Percentiles rank a stretch among this genome's conserved stretches.
Evolutionary conservation across 2,797 vertebrate genomes (phyloP).

Genomic region (Tokudaia muenninki): DNA sequence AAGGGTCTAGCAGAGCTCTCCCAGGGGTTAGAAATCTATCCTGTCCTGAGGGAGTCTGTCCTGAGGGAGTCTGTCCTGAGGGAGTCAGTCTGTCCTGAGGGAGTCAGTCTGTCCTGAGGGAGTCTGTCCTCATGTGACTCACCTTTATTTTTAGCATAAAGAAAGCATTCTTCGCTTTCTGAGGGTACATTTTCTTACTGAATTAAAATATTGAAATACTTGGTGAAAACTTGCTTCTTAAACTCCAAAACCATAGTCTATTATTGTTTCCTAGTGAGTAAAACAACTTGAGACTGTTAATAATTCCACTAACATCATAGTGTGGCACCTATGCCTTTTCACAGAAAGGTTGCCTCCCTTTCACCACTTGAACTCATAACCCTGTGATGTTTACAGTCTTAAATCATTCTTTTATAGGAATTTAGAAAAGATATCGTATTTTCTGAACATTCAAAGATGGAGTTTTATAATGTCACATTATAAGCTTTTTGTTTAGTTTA

Average conservation of each 20-base stretch:
- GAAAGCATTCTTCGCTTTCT: neutral
- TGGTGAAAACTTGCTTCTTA: neutral
- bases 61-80: neutral
- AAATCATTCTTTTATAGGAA: slow-evolving; percentile 41
- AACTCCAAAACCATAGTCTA: neutral
- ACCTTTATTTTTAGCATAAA: neutral
- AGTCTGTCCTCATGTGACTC: neutral
- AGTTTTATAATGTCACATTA: neutral
- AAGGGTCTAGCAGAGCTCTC: neutral
- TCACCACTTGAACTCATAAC: neutral
- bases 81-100: neutral
- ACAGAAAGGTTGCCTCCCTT: neutral
- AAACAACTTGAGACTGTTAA: neutral
- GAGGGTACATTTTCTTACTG: neutral
- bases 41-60: neutral
- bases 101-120: neutral
- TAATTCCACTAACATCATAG: neutral
- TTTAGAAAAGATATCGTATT: slow-evolving; percentile 14
- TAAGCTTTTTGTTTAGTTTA: slow-evolving; percentile 16
- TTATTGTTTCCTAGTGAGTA: neutral
- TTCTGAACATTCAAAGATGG: slow-evolving; percentile 2
- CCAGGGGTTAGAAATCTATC: slow-evolving; percentile 7
- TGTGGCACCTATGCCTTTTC: neutral
- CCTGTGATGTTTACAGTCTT: neutral
- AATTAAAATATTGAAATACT: neutral